These are phyloP conservation scores for Altica lythri DNA, from an alignment of 2,888 invertebrate genomes.

Conservation along the genomic window DNA sequence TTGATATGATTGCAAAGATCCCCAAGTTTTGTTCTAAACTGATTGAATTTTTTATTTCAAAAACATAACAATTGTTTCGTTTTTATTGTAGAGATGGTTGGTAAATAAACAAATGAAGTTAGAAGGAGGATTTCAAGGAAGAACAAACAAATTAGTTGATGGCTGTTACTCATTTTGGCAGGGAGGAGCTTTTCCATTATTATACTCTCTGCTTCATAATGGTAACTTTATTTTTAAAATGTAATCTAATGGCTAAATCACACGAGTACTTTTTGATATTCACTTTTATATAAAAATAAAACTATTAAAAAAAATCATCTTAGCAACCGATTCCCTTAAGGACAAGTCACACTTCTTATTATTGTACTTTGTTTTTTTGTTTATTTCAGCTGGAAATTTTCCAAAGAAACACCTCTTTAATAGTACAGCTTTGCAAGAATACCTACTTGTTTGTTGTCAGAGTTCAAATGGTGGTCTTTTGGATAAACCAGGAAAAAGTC, in stretches of 20 bases:
- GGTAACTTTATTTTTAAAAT: too few relatives aligned
- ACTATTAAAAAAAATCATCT: too few relatives aligned
- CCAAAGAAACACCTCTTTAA: constrained; percentile 75
- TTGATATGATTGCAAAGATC: too few relatives aligned
- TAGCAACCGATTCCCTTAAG: too few relatives aligned
- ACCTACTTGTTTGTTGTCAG: constrained; percentile 93
- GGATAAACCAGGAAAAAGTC: constrained; percentile 92
- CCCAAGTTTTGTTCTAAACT: too few relatives aligned
- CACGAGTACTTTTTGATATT: too few relatives aligned
- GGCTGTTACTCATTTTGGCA: constrained; percentile 99
- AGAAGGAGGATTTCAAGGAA: constrained; percentile 97
- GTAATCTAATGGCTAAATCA: too few relatives aligned
- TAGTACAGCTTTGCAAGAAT: constrained; percentile 90
- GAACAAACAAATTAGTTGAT: constrained; percentile 98
- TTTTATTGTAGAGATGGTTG: constrained; percentile 73
- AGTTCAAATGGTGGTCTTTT: constrained; percentile 83
- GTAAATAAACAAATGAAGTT: constrained; percentile 88
- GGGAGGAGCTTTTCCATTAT: constrained; percentile 87
- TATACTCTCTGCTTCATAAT: constrained; percentile 73
- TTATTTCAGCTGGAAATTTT: constrained; percentile 55
- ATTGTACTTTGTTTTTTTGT: too few relatives aligned
- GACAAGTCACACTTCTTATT: too few relatives aligned
- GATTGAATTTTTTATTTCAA: too few relatives aligned
- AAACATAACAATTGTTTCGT: too few relatives aligned
- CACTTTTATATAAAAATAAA: too few relatives aligned